Evolutionary conservation across 2,888 invertebrate genomes (phyloP), one percentile per base, ranked within the genome.

Genomic region (Volucella bombylans): DNA sequence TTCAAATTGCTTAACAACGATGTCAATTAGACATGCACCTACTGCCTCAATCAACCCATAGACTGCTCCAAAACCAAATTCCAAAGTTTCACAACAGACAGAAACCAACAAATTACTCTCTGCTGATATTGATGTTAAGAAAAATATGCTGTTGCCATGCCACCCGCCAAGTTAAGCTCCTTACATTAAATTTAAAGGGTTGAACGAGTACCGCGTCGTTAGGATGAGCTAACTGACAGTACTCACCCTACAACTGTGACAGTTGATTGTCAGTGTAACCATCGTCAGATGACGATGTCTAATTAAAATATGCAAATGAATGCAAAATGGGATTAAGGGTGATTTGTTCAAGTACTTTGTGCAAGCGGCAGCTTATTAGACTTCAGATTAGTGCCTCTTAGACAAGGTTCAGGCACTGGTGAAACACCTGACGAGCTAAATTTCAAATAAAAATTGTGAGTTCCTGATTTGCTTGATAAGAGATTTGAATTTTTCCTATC

Each of bases 231-330:
- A 38, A 43, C 57, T 45, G 45, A 64, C 57, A 52, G 11, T 12
- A 50, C 47, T 39, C 41, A 61, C 67, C 72, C 54, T 41, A 54
- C 12, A 62, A 14, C 61, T 41, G 45, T n/a, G 47, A 57, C 55
- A 59, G 14, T 45, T 23, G 18, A 10, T 18, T 23, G 10, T 4
- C 8, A 10, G 18, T n/a, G n/a, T 23, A 54, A 41, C 49, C 57
- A 31, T 55, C 43, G 14, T 57, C 50, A 18, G 64, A 82, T 82
- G 86, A 87, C 67, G 62, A 82, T 87, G 6, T 87, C 82, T 86
- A 87, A 87, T 87, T 87, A 87, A 87, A 87, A 87, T 87, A 87
- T 87, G 87, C 86, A 87, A 87, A 87, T 87, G 79, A 87, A 85
- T 85, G 76, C 76, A 82, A 31, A 31, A 31, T 6, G 68, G 83